Evolutionary conservation across 2,797 vertebrate species (phyloP), one percentile per base, ranked within the genome.

Genomic region (Gymnodraco acuticeps): DNA sequence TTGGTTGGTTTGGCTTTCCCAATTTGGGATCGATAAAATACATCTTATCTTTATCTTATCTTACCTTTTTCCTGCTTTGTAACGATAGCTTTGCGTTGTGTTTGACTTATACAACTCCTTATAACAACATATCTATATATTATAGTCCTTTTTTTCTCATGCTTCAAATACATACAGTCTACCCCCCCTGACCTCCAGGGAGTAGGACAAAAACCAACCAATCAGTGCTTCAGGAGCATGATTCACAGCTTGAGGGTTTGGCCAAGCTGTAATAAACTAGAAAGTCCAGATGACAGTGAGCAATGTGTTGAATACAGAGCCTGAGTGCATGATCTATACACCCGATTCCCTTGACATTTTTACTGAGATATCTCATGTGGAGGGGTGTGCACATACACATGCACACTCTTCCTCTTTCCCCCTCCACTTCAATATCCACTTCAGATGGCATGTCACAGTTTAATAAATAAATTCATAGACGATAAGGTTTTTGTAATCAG

Each of bases 391-490:
- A 53, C 63, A 72, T 31, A 38, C 20, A 62, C 27, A 47, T 5
- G 9, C 42, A 53, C 51, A 17, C n/a, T 38, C 19, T 27, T 33
- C 15, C 15, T 71, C 38, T 17, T 75, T 70, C 66, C 72, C 55
- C 11, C 45, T 61, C 41, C 42, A 42, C 64, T 75, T 73, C 54
- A 38, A 50, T 63, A 67, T 70, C 53, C 50, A 74, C 51, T 63
- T 23, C 68, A 9, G 61, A 19, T 45, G 46, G 38, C 42, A 46
- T 78, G 78, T 77, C 66, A 54, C 16, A 43, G 5, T 86, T 89
- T 86, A 85, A 85, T 85, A 78, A 85, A 90, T 82, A 83, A 73
- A 87, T 92, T 63, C 68, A 87, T 84, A 67, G 4, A 73, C 2
- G 43, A 78, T 70, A 15, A 48, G 65, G 20, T 62, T 78, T 76